These are phyloP conservation scores for Apogon talboti DNA, from an alignment of 2,797 vertebrate species.

Conservation along the genomic window DNA sequence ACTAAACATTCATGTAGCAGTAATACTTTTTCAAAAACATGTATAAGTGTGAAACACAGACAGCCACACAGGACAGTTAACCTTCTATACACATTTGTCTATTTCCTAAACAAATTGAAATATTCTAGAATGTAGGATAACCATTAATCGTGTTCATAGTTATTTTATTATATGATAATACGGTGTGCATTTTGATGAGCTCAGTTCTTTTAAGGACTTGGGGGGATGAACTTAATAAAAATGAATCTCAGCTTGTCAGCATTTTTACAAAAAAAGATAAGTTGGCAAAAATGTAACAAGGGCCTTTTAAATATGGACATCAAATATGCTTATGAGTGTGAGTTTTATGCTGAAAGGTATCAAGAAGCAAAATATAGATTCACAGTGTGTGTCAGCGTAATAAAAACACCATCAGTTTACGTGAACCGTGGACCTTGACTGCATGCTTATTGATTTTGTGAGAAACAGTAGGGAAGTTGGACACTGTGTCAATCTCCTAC, in stretches of 20 bases:
- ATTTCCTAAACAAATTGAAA: no score
- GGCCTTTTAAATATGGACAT: no score
- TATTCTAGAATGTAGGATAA: no score
- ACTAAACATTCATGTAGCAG: no score
- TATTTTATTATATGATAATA: no score
- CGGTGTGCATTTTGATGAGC: conserved; percentile 18
- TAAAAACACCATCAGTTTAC: conserved; percentile 20
- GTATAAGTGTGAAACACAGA: no score
- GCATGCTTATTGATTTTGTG: conserved; percentile 33
- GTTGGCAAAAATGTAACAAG: conserved; percentile 1
- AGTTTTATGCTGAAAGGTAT: conserved; percentile 25
- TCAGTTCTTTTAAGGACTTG: conserved; percentile 2
- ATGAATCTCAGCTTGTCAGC: conserved; percentile 24
- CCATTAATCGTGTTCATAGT: no score
- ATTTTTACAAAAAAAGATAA: conserved; percentile 19
- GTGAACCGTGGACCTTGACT: conserved; percentile 41
- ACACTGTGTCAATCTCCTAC: conserved; percentile 28
- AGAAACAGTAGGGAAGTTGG: conserved; percentile 35
- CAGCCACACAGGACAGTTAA: no score
- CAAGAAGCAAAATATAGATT: conserved; percentile 24
- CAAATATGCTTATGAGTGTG: conserved; percentile 23
- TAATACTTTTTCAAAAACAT: no score
- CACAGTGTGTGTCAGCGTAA: conserved; percentile 21
- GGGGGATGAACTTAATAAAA: conserved; percentile 28
- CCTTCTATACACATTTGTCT: no score